Percentiles rank a stretch among this genome's conserved stretches.
Conservation (phyloP, 2,113 vertebrate species). For the Elaphurus davidianus region DNA sequence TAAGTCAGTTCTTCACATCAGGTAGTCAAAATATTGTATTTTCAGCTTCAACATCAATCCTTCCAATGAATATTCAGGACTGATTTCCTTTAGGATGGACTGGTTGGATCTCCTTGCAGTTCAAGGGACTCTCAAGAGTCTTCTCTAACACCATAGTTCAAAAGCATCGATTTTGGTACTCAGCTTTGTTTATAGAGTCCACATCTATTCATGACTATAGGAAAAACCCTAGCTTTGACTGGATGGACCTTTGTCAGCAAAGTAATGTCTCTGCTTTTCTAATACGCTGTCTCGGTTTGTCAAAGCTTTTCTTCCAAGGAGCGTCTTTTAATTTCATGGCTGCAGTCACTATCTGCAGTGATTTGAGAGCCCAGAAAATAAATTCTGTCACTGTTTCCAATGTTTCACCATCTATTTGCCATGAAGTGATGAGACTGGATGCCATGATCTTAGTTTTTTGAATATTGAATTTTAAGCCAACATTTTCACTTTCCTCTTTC, state of each 20-base stretch:
- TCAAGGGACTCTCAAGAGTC: neutral
- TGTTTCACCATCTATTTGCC: neutral
- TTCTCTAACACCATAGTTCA: neutral
- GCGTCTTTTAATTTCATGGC: neutral
- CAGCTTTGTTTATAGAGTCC: neutral
- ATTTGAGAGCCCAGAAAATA: neutral
- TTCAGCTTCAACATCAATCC: neutral
- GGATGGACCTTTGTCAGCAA: neutral
- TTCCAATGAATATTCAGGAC: neutral
- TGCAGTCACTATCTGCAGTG: neutral
- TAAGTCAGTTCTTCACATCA: neutral
- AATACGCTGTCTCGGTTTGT: neutral
- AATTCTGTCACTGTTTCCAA: neutral
- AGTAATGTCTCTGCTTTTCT: neutral
- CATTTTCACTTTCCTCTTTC: neutral
- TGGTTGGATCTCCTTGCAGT: neutral
- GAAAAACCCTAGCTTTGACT: neutral
- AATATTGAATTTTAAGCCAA: neutral
- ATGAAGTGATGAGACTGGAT: neutral
- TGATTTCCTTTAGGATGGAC: neutral
- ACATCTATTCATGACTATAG: neutral
- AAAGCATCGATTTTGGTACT: neutral
- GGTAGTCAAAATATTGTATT: neutral
- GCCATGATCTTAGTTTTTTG: neutral
- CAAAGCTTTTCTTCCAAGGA: neutral